Evolutionary conservation across 2,113 vertebrate genomes (phyloP).

Genomic region (Apodemus speciosus): DNA sequence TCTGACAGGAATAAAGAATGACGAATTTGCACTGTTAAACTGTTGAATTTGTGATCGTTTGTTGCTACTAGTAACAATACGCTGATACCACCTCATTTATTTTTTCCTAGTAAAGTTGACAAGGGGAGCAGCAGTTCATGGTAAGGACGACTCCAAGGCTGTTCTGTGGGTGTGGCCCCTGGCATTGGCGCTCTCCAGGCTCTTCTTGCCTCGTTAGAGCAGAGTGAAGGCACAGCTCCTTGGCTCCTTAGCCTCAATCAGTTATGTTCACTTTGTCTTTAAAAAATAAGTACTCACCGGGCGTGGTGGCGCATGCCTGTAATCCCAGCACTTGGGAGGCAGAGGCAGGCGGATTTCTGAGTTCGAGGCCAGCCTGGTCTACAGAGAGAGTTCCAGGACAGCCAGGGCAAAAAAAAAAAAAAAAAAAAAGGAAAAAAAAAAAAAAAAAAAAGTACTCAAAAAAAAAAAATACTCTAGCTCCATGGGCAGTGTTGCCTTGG

Average conservation of each 20-base stretch:
- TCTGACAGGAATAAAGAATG: background rate
- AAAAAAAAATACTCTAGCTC: background rate
- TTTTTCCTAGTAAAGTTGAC: slow-evolving; percentile 25
- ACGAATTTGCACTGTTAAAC: slow-evolving; percentile 31
- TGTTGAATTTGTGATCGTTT: slow-evolving; percentile 44
- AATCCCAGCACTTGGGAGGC: too few relatives aligned
- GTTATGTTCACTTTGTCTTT: background rate
- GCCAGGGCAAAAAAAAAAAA: too few relatives aligned
- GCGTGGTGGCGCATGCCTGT: too few relatives aligned
- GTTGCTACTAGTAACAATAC: background rate
- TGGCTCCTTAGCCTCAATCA: slow-evolving; percentile 7
- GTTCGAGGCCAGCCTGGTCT: too few relatives aligned
- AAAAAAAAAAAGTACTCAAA: too few relatives aligned
- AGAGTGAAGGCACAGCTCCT: background rate
- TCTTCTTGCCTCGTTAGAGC: background rate
- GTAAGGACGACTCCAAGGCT: background rate
- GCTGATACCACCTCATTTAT: background rate
- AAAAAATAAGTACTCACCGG: background rate
- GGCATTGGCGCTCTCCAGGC: background rate
- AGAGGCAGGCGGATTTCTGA: too few relatives aligned
- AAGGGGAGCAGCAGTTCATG: slow-evolving; percentile 14
- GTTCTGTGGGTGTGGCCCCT: background rate
- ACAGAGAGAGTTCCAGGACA: too few relatives aligned
- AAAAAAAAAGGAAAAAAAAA: too few relatives aligned
- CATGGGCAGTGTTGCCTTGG: background rate